Evolutionary conservation across 1,140 invertebrate genomes (phyloP), one percentile per base, ranked within the genome.

Genomic region (Ganaspis sp.): DNA sequence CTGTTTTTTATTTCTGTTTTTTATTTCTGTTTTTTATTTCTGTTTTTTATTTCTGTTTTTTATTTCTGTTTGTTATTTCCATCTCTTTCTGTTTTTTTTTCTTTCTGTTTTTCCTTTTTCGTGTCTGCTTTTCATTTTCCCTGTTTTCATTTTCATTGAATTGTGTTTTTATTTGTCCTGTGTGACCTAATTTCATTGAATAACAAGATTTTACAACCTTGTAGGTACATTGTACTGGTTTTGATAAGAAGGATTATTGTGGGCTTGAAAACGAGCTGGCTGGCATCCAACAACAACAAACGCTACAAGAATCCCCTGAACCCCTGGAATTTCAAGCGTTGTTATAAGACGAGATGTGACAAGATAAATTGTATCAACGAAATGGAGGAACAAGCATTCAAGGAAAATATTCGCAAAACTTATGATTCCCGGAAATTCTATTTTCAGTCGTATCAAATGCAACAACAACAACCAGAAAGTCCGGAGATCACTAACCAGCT

Each of bases 301-400:
- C 76, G 73, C 79, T 80, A 80, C 78, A 73, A 83, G 78, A 83
- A 80, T 78, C 78, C 78, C 74, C 72, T 74, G 74, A 82, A 78
- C 78, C 76, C 72, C 64, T 72, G 76, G 73, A 78, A 73, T 76
- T 76, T 73, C 74, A 73, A 42, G 74, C 76, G 76, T 75, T 73
- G 74, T 74, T 70, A 76, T 73, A 76, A 70, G 69, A 71, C 81
- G 76, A 40, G 38, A 45, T 75, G 76, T 26, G 78, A 78, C 81
- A 75, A 77, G 76, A 83, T 83, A 83, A 83, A 83, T 83, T 77
- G 69, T 79, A 83, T 83, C 78, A 80, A 80, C 76, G 78, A 77
- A 79, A 83, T 80, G 78, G 23, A 83, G 75, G 76, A 76, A 21
- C 38, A 40, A 54, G 29, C 70, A 76, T 80, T 80, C 76, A 72